Evolutionary conservation across 2,888 invertebrate genomes (phyloP), one percentile per base, ranked within the genome.

Genomic region (Sepiola atlantica): DNA sequence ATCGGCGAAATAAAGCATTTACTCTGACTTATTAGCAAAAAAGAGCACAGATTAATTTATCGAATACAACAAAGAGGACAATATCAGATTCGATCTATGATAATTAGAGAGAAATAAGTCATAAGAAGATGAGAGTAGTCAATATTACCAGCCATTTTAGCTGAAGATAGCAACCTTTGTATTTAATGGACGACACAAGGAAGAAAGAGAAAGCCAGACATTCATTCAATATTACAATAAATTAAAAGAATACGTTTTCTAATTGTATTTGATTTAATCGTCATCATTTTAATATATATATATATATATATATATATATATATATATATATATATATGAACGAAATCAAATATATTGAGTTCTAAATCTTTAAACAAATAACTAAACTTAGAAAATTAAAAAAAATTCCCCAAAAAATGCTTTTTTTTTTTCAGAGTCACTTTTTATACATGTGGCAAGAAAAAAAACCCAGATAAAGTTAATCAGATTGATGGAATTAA

Each of bases 101-200:
- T n/a, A 77, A n/a, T 45, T 45, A 45, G 8, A 45, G 1, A 77
- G 77, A 77, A 77, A 77, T n/a, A 32, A 77, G 77, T n/a, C 14
- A 32, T 77, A 45, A 45, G 45, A 45, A 45, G 45, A 45, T 45
- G 2, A 45, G 45, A 45, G 8, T n/a, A 77, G 77, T n/a, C 77
- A 77, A n/a, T n/a, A 45, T 45, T 45, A 77, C 77, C 77, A 77
- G 77, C 77, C 77, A 77, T 77, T 61, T 61, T 77, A 77, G 77
- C 77, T n/a, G n/a, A 14, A 77, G 77, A 77, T n/a, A 6, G 10
- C 10, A 12, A 14, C 2, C n/a, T 77, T 77, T 77, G 16, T 77
- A 77, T n/a, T 77, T 77, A 77, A 77, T 77, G 77, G 77, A 77
- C 77, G n/a, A 77, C 77, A 21, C n/a, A n/a, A n/a, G n/a, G n/a